Base-by-base conservation (phyloP, 2,113 vertebrate species). In the Lagopus leucura region DNA sequence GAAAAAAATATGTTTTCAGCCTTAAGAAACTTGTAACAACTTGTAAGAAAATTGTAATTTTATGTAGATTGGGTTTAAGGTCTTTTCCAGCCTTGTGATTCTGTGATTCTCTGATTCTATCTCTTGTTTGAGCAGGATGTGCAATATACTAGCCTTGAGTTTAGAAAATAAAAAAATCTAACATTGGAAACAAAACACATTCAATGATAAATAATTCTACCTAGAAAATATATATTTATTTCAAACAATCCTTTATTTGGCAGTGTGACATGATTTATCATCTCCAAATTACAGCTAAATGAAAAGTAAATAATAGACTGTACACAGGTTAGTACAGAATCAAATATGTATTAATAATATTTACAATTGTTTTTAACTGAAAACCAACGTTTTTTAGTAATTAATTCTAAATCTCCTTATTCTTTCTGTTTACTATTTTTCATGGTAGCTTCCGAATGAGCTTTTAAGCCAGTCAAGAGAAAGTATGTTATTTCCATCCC, bases 401-500 rank as follows among this genome's bases (percentile, higher is more conserved):
- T 96, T 95, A 95, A 95, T 15, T 95, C 45, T 15, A 76, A 57
- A 50, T 21, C 0, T 66, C n/a, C 18, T 82, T 81, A 0, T 66
- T 30, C 18, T 82, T 82, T 48, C 89, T 77, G 90, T 82, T 95
- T 66, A 64, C 86, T 70, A 75, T 96, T 94, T 92, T 93, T 94
- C 65, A 45, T 71, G 36, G 28, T 84, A 91, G 72, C 88, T 95
- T 86, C 72, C 91, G 92, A 73, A 76, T 86, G 57, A 95, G 92
- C 65, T 96, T 97, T 97, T 97, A 97, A 97, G 89, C 92, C 69
- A 95, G 96, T 96, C 66, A 22, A 28, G 78, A 90, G 77, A 96
- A 97, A 97, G 95, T 97, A 92, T 97, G 95, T 97, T 97, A 92
- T 97, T 97, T 97, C 93, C 79, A 93, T 92, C 79, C 88, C 82